Evolutionary conservation across 2,797 vertebrate genomes (phyloP).

Genomic region (Luscinia luscinia): DNA sequence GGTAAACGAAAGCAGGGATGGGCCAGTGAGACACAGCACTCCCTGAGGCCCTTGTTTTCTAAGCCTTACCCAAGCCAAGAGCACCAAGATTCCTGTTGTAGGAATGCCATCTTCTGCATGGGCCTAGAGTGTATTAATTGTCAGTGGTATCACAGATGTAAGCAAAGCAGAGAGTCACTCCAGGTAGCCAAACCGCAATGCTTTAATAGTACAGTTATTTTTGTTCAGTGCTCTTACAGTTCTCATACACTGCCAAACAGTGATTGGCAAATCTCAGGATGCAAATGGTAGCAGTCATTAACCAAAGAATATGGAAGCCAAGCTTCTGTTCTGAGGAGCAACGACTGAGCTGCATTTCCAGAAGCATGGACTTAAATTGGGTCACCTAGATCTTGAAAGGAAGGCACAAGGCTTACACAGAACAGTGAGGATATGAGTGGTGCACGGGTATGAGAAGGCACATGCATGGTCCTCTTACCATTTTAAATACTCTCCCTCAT

Average conservation of each 20-base stretch:
- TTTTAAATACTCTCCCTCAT: neutral
- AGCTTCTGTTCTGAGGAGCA: neutral
- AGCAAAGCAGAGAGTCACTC: neutral
- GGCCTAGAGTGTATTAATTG: neutral
- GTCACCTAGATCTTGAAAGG: neutral
- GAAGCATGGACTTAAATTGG: neutral
- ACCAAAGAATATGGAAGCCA: neutral
- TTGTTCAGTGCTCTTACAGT: neutral
- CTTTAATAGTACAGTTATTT: neutral
- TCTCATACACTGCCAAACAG: neutral
- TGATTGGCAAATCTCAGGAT: neutral
- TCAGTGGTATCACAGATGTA: neutral
- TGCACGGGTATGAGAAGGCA: rapidly evolving
- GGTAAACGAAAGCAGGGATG: neutral
- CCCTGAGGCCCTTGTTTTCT: neutral
- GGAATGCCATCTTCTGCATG: neutral
- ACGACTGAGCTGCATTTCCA: neutral
- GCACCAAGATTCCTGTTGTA: neutral
- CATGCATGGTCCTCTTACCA: neutral
- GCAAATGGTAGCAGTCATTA: neutral
- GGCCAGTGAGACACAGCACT: neutral
- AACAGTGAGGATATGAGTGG: neutral
- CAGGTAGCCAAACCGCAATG: neutral
- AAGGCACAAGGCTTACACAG: neutral
- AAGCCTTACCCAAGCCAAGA: neutral